phyloP scores from a whole-genome alignment of 2,113 vertebrate genomes.

The Suncus etruscus region DNA sequence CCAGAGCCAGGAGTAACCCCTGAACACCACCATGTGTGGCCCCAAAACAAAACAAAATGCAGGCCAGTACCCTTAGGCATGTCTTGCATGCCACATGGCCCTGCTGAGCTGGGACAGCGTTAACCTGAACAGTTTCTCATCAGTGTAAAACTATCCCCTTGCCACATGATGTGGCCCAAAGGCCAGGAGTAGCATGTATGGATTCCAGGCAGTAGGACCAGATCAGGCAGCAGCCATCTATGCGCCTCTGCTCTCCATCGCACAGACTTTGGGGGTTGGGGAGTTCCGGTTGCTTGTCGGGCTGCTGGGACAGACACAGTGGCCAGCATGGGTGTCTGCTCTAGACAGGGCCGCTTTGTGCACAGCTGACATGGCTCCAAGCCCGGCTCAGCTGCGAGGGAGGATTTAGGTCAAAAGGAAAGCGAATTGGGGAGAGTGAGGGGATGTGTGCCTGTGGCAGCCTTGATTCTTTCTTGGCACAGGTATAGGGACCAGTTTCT shows the following conservation, averaged over 20 bases:
- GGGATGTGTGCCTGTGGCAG: neutral
- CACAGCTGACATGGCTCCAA: constrained; percentile 27
- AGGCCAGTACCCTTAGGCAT: too few species aligned
- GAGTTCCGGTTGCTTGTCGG: neutral
- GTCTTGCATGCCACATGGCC: neutral
- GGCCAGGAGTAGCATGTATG: neutral
- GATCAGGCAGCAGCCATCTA: neutral
- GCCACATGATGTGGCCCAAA: neutral
- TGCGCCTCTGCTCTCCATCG: constrained; percentile 16
- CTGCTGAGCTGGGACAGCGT: neutral
- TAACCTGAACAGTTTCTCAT: too few species aligned
- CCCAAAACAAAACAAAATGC: too few species aligned
- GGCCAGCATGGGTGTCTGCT: neutral
- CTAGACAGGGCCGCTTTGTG: constrained; percentile 71
- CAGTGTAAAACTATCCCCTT: too few species aligned
- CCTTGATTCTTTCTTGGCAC: neutral
- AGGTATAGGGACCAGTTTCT: neutral
- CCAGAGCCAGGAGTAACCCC: too few species aligned
- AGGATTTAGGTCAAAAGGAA: constrained; percentile 77
- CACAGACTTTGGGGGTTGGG: neutral
- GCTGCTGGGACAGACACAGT: constrained; percentile 31
- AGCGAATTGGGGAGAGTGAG: neutral
- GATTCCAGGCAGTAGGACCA: neutral
- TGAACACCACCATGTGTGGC: too few species aligned
- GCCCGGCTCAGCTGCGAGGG: constrained; percentile 55